These are phyloP conservation scores for Oreochromis tanganicae DNA, from an alignment of 2,113 vertebrate species.

Conservation along the genomic window DNA sequence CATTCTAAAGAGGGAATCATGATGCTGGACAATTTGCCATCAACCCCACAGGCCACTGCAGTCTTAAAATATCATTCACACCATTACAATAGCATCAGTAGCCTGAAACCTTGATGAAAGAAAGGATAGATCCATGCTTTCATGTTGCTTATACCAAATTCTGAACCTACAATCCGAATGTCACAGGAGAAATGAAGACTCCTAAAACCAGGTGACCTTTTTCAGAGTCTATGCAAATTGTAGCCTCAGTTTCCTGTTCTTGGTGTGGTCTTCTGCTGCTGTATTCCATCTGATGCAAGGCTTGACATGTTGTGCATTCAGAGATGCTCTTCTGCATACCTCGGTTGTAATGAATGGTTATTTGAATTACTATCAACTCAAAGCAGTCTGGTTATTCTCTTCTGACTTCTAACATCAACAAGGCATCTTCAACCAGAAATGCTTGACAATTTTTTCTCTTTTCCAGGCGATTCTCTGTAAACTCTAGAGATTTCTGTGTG, in stretches of 20 bases:
- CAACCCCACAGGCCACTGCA: neutral
- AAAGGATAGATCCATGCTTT: too few relatives aligned
- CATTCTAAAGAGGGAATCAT: neutral
- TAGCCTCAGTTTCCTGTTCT: neutral
- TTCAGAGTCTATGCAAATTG: neutral
- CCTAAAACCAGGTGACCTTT: neutral
- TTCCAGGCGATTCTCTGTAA: neutral
- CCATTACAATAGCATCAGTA: neutral
- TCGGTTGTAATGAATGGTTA: neutral
- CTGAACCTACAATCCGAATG: too few relatives aligned
- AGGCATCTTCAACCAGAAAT: neutral
- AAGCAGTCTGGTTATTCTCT: neutral
- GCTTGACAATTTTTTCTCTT: neutral
- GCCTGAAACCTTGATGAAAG: too few relatives aligned
- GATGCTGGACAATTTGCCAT: neutral
- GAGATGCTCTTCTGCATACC: neutral
- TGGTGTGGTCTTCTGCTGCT: neutral
- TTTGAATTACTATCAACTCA: neutral
- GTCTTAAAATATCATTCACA: neutral
- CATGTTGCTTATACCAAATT: too few relatives aligned
- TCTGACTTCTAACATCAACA: neutral
- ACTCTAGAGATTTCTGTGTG: neutral
- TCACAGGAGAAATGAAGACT: neutral
- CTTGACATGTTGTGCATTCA: neutral
- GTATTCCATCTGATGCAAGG: neutral